These are phyloP conservation scores for Nothocercus julius DNA, from an alignment of 2,113 vertebrate species.

Conservation along the genomic window DNA sequence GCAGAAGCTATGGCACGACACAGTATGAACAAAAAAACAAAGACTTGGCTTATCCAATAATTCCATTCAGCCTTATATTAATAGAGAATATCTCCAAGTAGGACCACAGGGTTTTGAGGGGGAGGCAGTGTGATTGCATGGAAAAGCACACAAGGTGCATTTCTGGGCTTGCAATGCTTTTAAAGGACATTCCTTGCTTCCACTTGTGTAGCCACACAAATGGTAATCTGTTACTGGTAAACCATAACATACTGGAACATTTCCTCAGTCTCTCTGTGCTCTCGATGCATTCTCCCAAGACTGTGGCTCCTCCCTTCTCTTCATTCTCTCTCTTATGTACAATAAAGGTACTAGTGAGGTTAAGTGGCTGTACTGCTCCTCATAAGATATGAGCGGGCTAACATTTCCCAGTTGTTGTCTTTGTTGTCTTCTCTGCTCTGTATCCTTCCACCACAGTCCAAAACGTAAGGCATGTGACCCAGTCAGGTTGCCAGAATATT, in stretches of 20 bases:
- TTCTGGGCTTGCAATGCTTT: neutral
- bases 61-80: neutral
- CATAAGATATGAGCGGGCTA: neutral
- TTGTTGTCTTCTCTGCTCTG: neutral
- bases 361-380: neutral
- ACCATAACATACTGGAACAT: rapidly evolving
- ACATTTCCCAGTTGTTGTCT: neutral
- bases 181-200: rapidly evolving
- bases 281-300: neutral
- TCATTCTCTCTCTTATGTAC: neutral
- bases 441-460: neutral
- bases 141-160: neutral
- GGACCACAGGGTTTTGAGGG: neutral
- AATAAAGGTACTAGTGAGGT: neutral
- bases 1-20: slow-evolving; percentile 50
- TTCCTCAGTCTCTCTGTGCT: neutral
- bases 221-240: neutral
- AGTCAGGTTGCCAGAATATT: rapidly evolving
- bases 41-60: neutral
- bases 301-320: neutral
- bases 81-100: neutral
- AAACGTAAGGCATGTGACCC: neutral
- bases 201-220: neutral
- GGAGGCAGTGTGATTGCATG: neutral
- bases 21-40: neutral